phyloP scores from a whole-genome alignment of 2,888 invertebrate species.

The Oxystoma pomonae region DNA sequence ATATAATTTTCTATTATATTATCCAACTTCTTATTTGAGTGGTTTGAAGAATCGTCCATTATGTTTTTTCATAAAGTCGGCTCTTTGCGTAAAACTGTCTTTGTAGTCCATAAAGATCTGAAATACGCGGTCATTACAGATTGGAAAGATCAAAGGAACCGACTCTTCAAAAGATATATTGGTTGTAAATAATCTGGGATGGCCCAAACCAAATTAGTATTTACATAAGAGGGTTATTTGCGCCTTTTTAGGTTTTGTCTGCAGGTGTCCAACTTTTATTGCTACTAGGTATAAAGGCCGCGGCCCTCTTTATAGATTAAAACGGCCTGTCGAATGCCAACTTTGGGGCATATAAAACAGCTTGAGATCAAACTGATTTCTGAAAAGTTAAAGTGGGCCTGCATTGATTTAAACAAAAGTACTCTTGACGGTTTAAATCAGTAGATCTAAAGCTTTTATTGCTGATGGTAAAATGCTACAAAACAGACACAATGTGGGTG shows the following conservation, averaged over 20 bases:
- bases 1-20: no score
- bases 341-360: background rate
- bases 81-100: background rate
- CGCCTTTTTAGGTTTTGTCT: constrained; percentile 12
- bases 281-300: background rate
- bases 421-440: no score
- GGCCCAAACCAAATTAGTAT: constrained; percentile 21
- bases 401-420: no score
- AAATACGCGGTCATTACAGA: constrained; percentile 3
- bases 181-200: constrained; percentile 39
- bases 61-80: background rate
- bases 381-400: no score
- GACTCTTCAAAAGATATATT: constrained; percentile 39
- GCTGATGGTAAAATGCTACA: no score
- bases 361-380: no score
- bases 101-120: background rate
- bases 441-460: no score
- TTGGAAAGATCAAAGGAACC: constrained; percentile 36
- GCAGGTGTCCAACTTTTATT: constrained; percentile 17
- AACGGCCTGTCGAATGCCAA: background rate
- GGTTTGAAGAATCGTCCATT: background rate
- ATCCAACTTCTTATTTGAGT: background rate
- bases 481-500: no score
- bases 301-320: background rate
- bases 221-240: constrained; percentile 18